Base-by-base conservation (phyloP, 2,888 invertebrate species). In the Aricia artaxerxes region DNA sequence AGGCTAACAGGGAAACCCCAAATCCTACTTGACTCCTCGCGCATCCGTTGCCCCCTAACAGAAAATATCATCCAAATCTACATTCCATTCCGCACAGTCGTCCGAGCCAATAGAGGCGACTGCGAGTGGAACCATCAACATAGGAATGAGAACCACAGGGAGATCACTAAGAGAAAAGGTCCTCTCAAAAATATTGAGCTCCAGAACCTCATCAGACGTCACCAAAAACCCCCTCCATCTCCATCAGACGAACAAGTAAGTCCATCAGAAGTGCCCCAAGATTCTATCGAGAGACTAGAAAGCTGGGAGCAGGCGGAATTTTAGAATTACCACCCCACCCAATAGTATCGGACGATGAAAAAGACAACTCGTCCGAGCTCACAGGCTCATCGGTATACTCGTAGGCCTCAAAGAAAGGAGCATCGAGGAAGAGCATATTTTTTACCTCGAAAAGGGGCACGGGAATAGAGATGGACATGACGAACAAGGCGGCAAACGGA, bases 381-480 rank as follows among this genome's bases (percentile, higher is more conserved):
- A 31, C 61, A 31, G 61, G 61, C n/a, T 64, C 61, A 7, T 64
- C 61, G 6, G 61, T 64, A 9, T 64, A n/a, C 9, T 64, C 61
- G 0, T 31, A 64, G 9, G 61, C n/a, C n/a, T 64, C 61, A 1
- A n/a, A 7, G 3, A 64, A n/a, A n/a, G n/a, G 24, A 24, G 1
- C 61, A 5, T 24, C 61, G 7, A n/a, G 61, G 1, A 64, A 64
- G 0, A 79, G 79, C 11, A 73, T 79, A 5, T 78, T 79, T 0
- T 77, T 49, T 40, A 79, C 69, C 2, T 35, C 75, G n/a, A 49
- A 38, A 24, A 72, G 79, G 35, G 72, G 78, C 16, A 78, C 61
- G 1, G 79, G 79, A 2, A 79, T 82, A 1, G 79, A 79, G 9
- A 83, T 84, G 83, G 82, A 83, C 78, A n/a, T 79, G 64, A 82